Evolutionary conservation across 2,888 invertebrate species (phyloP).

Genomic region (Tachystola acroxantha): DNA sequence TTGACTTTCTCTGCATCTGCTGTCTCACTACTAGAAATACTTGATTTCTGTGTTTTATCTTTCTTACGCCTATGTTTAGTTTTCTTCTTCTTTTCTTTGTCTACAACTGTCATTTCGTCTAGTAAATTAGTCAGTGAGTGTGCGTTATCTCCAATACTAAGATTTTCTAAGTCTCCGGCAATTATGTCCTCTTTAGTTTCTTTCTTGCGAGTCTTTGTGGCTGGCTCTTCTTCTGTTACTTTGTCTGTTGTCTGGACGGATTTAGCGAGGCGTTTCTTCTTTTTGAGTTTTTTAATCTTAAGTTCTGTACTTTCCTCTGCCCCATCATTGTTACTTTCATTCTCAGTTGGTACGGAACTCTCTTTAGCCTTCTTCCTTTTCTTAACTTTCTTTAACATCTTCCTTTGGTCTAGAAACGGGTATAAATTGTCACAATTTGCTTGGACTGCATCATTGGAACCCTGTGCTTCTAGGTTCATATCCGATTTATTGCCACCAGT

Average conservation of each 20-base stretch:
- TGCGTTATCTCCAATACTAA: slow-evolving; percentile 59
- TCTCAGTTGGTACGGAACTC: slow-evolving; percentile 18
- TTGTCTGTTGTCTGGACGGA: slow-evolving; percentile 11
- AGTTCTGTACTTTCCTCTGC: slow-evolving; percentile 2
- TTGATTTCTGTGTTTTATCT: slow-evolving; percentile 22
- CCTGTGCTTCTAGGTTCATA: no score
- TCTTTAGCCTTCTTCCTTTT: slow-evolving; percentile 19
- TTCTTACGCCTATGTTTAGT: slow-evolving; percentile 36
- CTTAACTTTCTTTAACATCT: slow-evolving; percentile 31
- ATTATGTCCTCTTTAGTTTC: slow-evolving; percentile 43
- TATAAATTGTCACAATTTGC: no score
- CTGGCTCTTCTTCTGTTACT: slow-evolving; percentile 35
- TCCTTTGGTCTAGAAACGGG: slow-evolving; percentile 22
- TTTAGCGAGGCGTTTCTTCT: slow-evolving; percentile 36
- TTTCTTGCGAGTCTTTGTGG: slow-evolving; percentile 35
- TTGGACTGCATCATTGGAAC: no score
- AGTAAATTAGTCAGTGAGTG: slow-evolving; percentile 52
- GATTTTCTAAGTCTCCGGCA: slow-evolving; percentile 48
- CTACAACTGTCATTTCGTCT: slow-evolving; percentile 62
- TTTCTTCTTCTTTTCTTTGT: slow-evolving; percentile 48
- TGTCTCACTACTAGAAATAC: slow-evolving; percentile 19
- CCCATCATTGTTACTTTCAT: slow-evolving; percentile 19
- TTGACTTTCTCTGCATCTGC: slow-evolving; percentile 24
- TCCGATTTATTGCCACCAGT: slow-evolving; percentile 18
- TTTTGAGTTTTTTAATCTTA: slow-evolving; percentile 33